Evolutionary conservation across 2,797 vertebrate genomes (phyloP).

Genomic region (Leuciscus waleckii): DNA sequence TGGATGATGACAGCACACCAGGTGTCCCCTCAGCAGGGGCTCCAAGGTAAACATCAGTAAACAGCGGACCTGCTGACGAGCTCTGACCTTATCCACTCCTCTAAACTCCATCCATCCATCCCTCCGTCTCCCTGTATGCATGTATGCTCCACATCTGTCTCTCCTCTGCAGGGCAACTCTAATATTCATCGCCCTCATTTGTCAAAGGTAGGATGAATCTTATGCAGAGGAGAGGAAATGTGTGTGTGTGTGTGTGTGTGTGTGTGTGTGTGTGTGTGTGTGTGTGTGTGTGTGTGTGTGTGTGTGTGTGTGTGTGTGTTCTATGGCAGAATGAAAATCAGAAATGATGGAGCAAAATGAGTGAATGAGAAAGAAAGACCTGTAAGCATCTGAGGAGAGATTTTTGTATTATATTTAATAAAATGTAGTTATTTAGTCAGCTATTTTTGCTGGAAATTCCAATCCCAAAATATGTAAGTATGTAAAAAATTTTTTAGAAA

Average conservation of each 20-base stretch:
- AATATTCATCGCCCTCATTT: slow-evolving; percentile 58
- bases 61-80: slow-evolving; percentile 72
- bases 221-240: slow-evolving; percentile 11
- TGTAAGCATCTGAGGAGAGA: not conserved
- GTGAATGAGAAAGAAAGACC: slow-evolving; percentile 1
- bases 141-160: slow-evolving; percentile 43
- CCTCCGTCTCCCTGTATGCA: slow-evolving; percentile 34
- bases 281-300: too few species aligned
- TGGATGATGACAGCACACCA: slow-evolving; percentile 76
- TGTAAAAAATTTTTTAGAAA: too few species aligned
- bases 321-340: not conserved
- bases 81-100: slow-evolving; percentile 69
- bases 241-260: not conserved
- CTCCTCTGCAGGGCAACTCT: slow-evolving; percentile 41
- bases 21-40: slow-evolving; percentile 74
- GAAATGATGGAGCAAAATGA: not conserved
- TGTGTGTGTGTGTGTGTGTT: too few species aligned
- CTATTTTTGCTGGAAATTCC: not conserved
- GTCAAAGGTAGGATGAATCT: slow-evolving; percentile 54
- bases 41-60: slow-evolving; percentile 76
- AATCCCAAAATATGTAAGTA: not conserved
- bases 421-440: not conserved
- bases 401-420: not conserved
- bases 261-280: too few species aligned
- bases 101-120: slow-evolving; percentile 54